Percentiles rank a stretch among this genome's conserved stretches.
Conservation (phyloP, 2,888 invertebrate species). For the Zygogramma bicolorata region DNA sequence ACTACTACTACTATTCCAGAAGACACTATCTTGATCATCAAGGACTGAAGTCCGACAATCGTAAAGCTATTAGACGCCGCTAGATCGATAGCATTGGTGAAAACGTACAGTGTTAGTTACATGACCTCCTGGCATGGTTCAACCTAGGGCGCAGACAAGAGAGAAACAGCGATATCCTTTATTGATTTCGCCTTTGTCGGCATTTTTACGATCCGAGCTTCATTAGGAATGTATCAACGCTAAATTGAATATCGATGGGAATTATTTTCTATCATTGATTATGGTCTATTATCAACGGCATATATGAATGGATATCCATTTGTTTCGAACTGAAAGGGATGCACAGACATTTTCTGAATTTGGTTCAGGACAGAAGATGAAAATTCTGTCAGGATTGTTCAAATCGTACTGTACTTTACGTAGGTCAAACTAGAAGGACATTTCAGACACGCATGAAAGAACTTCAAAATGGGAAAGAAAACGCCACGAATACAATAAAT, state of each 20-base stretch:
- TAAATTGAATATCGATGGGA: not conserved
- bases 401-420: too few species aligned
- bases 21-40: not conserved
- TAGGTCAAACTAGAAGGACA: too few species aligned
- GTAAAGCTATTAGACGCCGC: not conserved
- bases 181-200: not conserved
- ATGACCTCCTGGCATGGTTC: not conserved
- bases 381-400: too few species aligned
- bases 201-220: not conserved
- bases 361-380: too few species aligned
- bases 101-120: not conserved
- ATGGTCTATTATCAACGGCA: too few species aligned
- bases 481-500: too few species aligned
- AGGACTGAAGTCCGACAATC: not conserved
- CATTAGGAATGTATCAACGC: not conserved
- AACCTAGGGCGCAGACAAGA: not conserved
- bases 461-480: too few species aligned
- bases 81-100: not conserved
- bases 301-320: not conserved
- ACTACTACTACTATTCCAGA: too few species aligned
- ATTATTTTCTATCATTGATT: too few species aligned
- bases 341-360: too few species aligned
- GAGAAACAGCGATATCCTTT: not conserved
- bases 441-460: too few species aligned
- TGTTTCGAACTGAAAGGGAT: too few species aligned